Evolutionary conservation across 2,888 invertebrate species (phyloP).

Genomic region (Acholoe squamosa): DNA sequence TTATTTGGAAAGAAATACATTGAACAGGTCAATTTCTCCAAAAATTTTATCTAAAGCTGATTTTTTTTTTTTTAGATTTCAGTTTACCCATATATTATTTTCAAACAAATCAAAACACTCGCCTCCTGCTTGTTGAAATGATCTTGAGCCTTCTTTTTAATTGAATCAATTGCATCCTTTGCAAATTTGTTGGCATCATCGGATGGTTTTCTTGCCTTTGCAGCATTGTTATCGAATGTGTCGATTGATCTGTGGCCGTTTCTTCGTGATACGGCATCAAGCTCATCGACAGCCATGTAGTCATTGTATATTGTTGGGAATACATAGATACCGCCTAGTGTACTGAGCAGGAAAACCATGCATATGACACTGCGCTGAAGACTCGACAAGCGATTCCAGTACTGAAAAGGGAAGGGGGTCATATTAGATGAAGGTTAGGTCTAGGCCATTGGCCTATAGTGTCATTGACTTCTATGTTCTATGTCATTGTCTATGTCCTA

Average conservation of each 20-base stretch:
- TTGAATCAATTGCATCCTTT: constrained; percentile 63
- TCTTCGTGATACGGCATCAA: constrained; percentile 64
- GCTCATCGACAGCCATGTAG: constrained; percentile 63
- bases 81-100: too few species aligned
- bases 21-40: too few species aligned
- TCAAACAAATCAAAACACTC: neutral
- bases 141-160: constrained; percentile 65
- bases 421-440: too few species aligned
- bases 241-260: neutral
- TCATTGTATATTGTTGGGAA: constrained; percentile 73
- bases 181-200: constrained; percentile 63
- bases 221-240: neutral
- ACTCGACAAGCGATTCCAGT: constrained; percentile 80
- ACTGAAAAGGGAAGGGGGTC: constrained; percentile 73
- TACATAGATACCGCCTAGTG: constrained; percentile 75
- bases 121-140: constrained; percentile 52
- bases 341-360: constrained; percentile 73
- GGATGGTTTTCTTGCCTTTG: neutral
- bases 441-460: too few species aligned
- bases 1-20: too few species aligned
- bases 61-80: too few species aligned
- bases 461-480: too few species aligned
- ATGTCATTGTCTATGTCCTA: too few species aligned
- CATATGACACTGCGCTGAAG: constrained; percentile 78
- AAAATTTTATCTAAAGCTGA: too few species aligned